These are phyloP conservation scores for Bufo bufo DNA, from an alignment of 2,113 vertebrate genomes.

Conservation along the genomic window DNA sequence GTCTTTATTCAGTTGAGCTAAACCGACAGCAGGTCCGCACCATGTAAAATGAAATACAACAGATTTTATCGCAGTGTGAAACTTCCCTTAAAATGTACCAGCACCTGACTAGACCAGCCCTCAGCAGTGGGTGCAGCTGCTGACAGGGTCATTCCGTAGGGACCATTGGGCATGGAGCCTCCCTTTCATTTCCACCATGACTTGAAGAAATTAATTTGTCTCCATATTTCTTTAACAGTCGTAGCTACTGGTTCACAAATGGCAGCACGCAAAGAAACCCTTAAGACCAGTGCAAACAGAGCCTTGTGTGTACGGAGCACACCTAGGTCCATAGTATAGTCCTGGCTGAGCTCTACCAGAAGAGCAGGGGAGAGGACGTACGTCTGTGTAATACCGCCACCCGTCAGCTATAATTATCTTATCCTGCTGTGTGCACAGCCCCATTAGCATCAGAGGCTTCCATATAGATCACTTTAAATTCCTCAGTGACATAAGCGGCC, in stretches of 20 bases:
- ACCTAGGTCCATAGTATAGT: neutral
- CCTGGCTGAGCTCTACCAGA: neutral
- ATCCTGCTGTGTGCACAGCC: neutral
- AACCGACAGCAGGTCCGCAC: no score
- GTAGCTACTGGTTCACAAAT: neutral
- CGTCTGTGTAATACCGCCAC: neutral
- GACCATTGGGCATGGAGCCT: no score
- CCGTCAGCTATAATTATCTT: conserved; percentile 3
- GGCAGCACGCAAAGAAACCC: neutral
- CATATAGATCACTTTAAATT: conserved; percentile 19
- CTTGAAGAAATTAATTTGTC: neutral
- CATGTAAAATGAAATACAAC: no score
- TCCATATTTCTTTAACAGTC: neutral
- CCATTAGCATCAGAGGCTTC: neutral
- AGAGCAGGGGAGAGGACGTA: neutral
- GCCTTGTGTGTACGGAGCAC: neutral
- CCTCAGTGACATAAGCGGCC: neutral
- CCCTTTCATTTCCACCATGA: no score
- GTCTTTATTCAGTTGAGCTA: no score
- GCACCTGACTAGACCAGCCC: no score
- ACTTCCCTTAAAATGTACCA: no score
- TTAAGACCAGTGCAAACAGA: no score
- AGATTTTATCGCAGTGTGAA: no score
- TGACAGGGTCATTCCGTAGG: no score
- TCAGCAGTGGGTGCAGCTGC: no score